Base-by-base conservation (phyloP, 2,113 vertebrate genomes). In the Phaetusa simplex region DNA sequence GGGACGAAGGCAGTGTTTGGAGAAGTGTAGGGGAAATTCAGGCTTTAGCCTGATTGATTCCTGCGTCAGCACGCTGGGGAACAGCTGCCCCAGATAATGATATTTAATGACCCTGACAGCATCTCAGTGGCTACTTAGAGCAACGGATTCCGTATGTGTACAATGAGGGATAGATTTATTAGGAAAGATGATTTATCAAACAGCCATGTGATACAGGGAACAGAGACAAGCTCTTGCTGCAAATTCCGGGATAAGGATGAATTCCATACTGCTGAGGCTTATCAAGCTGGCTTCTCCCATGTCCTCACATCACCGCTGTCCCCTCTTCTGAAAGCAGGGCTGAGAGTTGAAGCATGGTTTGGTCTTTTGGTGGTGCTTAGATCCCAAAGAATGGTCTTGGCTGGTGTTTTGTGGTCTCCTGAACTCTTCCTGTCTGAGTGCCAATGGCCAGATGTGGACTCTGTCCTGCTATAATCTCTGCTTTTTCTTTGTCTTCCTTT, bases 21-120 rank as follows among this genome's bases (percentile, higher is more conserved):
- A 69, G 85, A 79, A 65, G 79, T 22, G 62, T 11, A 66, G 72
- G 49, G 64, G 50, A 70, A 66, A 66, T 43, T 59, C 30, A 13
- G 88, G 80, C 70, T 73, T 86, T 94, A 74, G 59, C 47, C 29
- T 95, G 93, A 94, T 96, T 50, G 62, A 93, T 96, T 96, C 94
- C 80, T 88, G 40, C 52, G 1, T 96, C 97, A 94, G 91, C 82
- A 71, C 88, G 2, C 92, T 86, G 85, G 93, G 94, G 85, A 86
- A 52, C 64, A 76, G 64, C 95, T 82, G 76, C 90, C 86, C 94
- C 8, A 53, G 90, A 94, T 98, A 96, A 98, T 97, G 98, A 97
- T 97, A 97, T 86, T 88, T 97, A 97, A 97, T 97, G 84, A 93
- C 96, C 88, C 89, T 84, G n/a, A 42, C 65, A 82, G 78, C 86